Conservation (phyloP, 1,140 invertebrate genomes). For the Pseudomyrmex concolor region DNA sequence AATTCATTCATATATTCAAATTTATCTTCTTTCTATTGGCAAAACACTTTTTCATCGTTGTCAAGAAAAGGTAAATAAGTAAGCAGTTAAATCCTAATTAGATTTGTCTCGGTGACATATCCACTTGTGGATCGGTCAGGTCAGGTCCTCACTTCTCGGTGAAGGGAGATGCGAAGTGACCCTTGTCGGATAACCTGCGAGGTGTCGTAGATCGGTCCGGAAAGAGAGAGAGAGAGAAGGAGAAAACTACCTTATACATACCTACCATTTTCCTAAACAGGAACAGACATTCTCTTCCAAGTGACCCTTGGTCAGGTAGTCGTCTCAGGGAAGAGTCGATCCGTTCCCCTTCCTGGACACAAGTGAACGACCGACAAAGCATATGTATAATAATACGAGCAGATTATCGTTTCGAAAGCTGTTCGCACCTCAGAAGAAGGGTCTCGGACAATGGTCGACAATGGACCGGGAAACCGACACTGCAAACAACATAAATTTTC, state of each 20-base stretch:
- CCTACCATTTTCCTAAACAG: slow-evolving; percentile 40
- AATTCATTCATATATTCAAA: too few relatives aligned
- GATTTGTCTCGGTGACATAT: slow-evolving; percentile 20
- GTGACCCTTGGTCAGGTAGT: slow-evolving; percentile 84
- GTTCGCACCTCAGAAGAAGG: slow-evolving; percentile 84
- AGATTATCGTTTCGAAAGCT: slow-evolving; percentile 84
- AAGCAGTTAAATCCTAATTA: slow-evolving; percentile 17
- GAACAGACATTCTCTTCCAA: slow-evolving; percentile 48
- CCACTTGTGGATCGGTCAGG: slow-evolving; percentile 31
- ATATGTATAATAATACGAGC: slow-evolving; percentile 82
- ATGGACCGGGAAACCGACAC: slow-evolving; percentile 84
- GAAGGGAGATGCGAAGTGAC: slow-evolving; percentile 63
- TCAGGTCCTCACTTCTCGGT: slow-evolving; percentile 30
- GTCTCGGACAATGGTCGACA: slow-evolving; percentile 84
- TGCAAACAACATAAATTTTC: slow-evolving; percentile 85
- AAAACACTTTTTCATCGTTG: background rate
- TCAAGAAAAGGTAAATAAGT: background rate
- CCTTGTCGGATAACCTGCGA: slow-evolving; percentile 69
- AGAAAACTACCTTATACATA: slow-evolving; percentile 62
- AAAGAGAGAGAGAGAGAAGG: slow-evolving; percentile 6
- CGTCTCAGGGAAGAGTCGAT: slow-evolving; percentile 56
- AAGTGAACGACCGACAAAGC: slow-evolving; percentile 83
- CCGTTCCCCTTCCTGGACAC: slow-evolving; percentile 67
- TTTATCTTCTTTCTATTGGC: too few relatives aligned
- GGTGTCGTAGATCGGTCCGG: slow-evolving; percentile 47